Conservation (phyloP, 2,888 invertebrate species). For the Phoenoteleia sp. region DNA sequence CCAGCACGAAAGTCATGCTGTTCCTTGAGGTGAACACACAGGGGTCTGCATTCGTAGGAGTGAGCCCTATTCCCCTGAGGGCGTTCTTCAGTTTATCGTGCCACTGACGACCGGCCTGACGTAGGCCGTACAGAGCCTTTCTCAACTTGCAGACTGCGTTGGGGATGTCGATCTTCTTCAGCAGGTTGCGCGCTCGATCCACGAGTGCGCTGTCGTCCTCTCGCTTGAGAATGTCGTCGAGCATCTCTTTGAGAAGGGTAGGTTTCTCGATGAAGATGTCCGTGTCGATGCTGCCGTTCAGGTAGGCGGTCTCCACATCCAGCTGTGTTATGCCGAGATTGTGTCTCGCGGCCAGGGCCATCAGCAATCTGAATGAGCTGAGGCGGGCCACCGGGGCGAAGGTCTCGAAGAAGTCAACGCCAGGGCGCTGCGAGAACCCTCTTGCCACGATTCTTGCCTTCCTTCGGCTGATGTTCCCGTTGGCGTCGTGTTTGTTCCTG, state of each 20-base stretch:
- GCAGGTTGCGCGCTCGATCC: neutral
- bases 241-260: neutral
- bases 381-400: neutral
- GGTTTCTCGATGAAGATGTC: constrained; percentile 8
- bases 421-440: neutral
- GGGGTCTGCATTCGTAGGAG: neutral
- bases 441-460: constrained; percentile 19
- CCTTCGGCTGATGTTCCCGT: neutral
- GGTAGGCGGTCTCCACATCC: neutral
- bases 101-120: constrained; percentile 9
- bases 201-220: neutral
- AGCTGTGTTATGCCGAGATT: neutral
- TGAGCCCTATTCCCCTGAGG: too few relatives aligned
- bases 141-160: constrained; percentile 12
- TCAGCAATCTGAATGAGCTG: neutral
- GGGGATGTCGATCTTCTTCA: neutral
- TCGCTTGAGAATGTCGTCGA: neutral
- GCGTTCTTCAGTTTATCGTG: neutral
- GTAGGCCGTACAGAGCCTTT: constrained; percentile 1
- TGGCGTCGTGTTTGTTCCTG: neutral
- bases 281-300: neutral
- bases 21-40: too few relatives aligned
- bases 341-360: neutral
- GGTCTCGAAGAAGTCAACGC: neutral
- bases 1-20: neutral